Evolutionary conservation across 2,797 vertebrate genomes (phyloP).

Genomic region (Fundulus diaphanus): DNA sequence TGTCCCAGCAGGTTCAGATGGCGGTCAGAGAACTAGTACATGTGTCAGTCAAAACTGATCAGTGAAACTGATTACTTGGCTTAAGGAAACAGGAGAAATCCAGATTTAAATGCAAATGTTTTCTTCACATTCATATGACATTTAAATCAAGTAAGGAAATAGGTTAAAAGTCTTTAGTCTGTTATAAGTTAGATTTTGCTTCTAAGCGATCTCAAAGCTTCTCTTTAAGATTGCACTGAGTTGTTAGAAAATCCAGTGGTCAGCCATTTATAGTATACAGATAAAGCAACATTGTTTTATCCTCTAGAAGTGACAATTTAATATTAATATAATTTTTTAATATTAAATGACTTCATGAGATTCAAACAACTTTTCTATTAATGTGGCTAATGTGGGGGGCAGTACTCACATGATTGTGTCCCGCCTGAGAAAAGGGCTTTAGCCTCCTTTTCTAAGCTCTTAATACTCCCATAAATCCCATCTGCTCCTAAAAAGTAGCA

Average conservation of each 20-base stretch:
- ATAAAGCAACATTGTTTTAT: neutral
- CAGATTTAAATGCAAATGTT: neutral
- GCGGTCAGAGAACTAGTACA: conserved; percentile 1
- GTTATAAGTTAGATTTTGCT: neutral
- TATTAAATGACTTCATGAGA: neutral
- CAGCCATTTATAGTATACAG: neutral
- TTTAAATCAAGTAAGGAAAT: neutral
- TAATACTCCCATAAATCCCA: conserved; percentile 57
- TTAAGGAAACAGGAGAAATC: neutral
- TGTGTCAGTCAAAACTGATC: conserved; percentile 6
- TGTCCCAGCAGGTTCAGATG: conserved; percentile 7
- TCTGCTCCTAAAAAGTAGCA: conserved; percentile 33
- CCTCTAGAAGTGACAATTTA: neutral
- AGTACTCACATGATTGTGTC: conserved; percentile 52
- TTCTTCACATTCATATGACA: neutral
- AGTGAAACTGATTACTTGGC: conserved; percentile 16
- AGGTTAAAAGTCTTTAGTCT: neutral
- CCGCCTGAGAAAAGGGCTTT: conserved; percentile 32
- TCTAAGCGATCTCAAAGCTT: neutral
- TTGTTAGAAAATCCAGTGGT: neutral
- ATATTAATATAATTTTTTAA: neutral
- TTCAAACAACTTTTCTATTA: neutral
- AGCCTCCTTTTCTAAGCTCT: conserved; percentile 53
- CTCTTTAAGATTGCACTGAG: neutral
- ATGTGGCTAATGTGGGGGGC: conserved; percentile 23